These are phyloP conservation scores for Scaptomyza polygonia DNA, from an alignment of 2,888 invertebrate species.

Conservation along the genomic window DNA sequence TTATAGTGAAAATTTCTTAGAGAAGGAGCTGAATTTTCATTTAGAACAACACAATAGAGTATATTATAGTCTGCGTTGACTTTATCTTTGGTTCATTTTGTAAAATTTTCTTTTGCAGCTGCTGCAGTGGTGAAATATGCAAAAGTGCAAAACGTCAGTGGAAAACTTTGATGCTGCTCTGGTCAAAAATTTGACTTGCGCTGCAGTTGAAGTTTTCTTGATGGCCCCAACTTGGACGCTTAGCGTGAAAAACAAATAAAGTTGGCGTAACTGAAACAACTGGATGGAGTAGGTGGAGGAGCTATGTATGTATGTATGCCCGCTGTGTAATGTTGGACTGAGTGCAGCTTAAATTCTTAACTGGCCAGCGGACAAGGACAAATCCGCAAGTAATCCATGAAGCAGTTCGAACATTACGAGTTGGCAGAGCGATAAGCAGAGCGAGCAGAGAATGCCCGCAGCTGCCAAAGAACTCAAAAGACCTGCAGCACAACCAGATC, in stretches of 20 bases:
- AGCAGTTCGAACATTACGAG: conserved; percentile 66
- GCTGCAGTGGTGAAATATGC: conserved; percentile 70
- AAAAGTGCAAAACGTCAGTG: conserved; percentile 74
- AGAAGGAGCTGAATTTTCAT: too few species aligned
- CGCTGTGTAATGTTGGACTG: conserved; percentile 41
- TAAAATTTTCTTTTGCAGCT: conserved; percentile 49
- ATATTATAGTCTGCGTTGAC: not conserved
- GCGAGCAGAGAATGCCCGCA: conserved; percentile 27
- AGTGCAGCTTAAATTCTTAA: conserved; percentile 46
- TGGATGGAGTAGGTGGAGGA: not conserved
- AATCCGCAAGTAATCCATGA: conserved; percentile 72
- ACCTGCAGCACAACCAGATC: conserved; percentile 40
- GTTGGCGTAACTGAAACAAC: conserved; percentile 35
- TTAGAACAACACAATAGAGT: too few species aligned
- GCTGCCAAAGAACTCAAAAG: conserved; percentile 31
- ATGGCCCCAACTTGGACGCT: conserved; percentile 69
- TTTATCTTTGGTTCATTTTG: conserved; percentile 8
- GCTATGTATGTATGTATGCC: not conserved
- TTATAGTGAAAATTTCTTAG: too few species aligned
- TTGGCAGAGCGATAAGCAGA: conserved; percentile 61
- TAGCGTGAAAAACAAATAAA: conserved; percentile 78
- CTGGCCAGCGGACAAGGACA: conserved; percentile 70
- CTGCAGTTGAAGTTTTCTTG: conserved; percentile 78
- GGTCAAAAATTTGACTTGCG: conserved; percentile 76
- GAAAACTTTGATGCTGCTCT: conserved; percentile 73